A percentile compares a stretch with the other conserved stretches of the same genome.
Conservation (phyloP, 2,888 invertebrate species). For the Polyploca ridens region DNA sequence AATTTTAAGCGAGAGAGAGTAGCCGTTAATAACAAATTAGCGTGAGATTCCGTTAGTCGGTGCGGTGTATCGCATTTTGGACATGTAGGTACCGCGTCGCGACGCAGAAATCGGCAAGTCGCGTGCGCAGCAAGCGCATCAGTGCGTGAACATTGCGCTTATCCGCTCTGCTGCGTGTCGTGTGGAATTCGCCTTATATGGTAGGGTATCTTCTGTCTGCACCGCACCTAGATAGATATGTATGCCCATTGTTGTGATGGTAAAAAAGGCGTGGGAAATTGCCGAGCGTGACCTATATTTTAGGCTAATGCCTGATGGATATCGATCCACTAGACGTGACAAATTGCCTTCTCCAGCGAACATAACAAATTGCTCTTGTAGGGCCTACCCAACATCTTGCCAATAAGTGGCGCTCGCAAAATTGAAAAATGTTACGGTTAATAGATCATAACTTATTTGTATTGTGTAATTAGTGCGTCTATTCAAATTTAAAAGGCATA, state of each 20-base stretch:
- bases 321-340: slow-evolving; percentile 26
- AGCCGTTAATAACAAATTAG: slow-evolving; percentile 51
- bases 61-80: slow-evolving; percentile 35
- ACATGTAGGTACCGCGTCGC: slow-evolving; percentile 24
- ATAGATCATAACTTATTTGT: too few relatives aligned
- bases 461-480: too few relatives aligned
- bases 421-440: too few relatives aligned
- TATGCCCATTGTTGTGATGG: slow-evolving; percentile 44
- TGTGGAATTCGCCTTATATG: slow-evolving; percentile 77
- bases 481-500: too few relatives aligned
- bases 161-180: slow-evolving; percentile 58
- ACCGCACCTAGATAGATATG: slow-evolving; percentile 48
- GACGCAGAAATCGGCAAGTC: slow-evolving; percentile 38
- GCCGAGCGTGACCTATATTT: slow-evolving; percentile 56
- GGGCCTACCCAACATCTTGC: not conserved
- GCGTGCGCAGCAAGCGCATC: slow-evolving; percentile 36
- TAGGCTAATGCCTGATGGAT: slow-evolving; percentile 26
- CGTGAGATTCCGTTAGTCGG: slow-evolving; percentile 42
- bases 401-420: not conserved
- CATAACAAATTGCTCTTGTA: slow-evolving; percentile 16
- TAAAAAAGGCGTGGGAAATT: slow-evolving; percentile 62
- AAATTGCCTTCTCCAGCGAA: slow-evolving; percentile 21
- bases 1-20: slow-evolving; percentile 43
- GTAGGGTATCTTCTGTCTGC: slow-evolving; percentile 45
- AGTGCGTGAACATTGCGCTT: slow-evolving; percentile 52